Conservation (phyloP, 2,888 invertebrate species). For the Eurytoma californica region DNA sequence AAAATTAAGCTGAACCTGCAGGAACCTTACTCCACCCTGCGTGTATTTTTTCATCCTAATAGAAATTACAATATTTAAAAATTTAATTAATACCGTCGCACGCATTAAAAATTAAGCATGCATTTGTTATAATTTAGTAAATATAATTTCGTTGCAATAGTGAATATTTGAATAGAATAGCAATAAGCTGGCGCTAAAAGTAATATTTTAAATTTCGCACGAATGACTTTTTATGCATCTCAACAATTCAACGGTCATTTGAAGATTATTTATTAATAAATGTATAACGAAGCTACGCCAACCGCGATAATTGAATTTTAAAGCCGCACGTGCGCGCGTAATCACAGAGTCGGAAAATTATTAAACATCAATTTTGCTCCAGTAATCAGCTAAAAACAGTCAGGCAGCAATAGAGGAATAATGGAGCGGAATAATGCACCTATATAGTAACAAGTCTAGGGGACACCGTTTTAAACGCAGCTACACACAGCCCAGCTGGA, state of each 20-base stretch:
- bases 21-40: too few relatives aligned
- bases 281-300: neutral
- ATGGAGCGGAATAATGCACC: constrained; percentile 38
- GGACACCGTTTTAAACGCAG: neutral
- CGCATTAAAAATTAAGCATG: too few relatives aligned
- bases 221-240: neutral
- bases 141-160: too few relatives aligned
- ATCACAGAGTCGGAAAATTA: constrained; percentile 23
- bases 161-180: too few relatives aligned
- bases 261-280: constrained; percentile 12
- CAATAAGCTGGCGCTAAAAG: too few relatives aligned
- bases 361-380: constrained; percentile 33
- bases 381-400: constrained; percentile 35
- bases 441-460: constrained; percentile 6
- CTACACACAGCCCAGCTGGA: neutral
- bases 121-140: too few relatives aligned
- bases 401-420: neutral
- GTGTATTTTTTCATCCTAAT: too few relatives aligned
- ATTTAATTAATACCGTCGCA: too few relatives aligned
- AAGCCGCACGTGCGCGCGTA: neutral
- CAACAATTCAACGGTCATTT: neutral
- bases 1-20: too few relatives aligned
- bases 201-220: too few relatives aligned
- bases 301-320: constrained; percentile 3
- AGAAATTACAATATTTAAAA: too few relatives aligned